These are phyloP conservation scores for Heliocidaris erythrogramma DNA, from an alignment of 35 echinoderm and acorn worm genomes.

Conservation along the genomic window DNA sequence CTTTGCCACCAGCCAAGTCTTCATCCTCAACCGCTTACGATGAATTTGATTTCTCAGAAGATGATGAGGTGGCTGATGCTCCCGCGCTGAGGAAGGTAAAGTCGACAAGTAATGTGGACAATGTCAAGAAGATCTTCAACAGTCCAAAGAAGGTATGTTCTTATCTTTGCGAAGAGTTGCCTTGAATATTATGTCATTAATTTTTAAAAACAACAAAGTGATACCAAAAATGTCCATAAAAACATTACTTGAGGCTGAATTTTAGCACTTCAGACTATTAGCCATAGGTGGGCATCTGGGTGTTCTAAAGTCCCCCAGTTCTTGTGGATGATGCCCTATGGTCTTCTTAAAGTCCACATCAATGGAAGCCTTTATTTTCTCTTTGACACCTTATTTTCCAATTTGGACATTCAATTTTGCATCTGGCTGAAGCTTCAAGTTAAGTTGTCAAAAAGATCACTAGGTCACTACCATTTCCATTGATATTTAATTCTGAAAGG, in stretches of 20 bases:
- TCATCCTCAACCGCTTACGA: constrained; percentile 22
- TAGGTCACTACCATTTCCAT: too few species aligned
- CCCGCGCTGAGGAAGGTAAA: not conserved
- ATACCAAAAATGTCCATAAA: not conserved
- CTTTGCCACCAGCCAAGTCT: constrained; percentile 28
- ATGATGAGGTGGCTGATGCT: constrained; percentile 21
- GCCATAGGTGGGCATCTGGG: too few species aligned
- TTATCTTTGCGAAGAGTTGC: not conserved
- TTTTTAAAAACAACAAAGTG: not conserved
- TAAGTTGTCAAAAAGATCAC: too few species aligned
- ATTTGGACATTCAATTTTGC: too few species aligned
- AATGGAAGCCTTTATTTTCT: too few species aligned
- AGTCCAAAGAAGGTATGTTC: constrained; percentile 63
- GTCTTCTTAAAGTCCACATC: too few species aligned
- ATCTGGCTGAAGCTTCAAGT: too few species aligned
- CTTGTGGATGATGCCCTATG: too few species aligned
- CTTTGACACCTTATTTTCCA: too few species aligned
- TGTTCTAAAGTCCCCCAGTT: too few species aligned
- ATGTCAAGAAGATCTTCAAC: constrained; percentile 64
- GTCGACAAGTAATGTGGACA: not conserved
- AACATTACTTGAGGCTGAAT: not conserved
- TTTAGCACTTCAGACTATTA: not conserved
- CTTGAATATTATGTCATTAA: not conserved
- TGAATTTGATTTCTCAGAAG: constrained; percentile 66
- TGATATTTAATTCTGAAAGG: too few species aligned